Base-by-base conservation (phyloP, 2,888 invertebrate genomes). In the Eupithecia exiguata region DNA sequence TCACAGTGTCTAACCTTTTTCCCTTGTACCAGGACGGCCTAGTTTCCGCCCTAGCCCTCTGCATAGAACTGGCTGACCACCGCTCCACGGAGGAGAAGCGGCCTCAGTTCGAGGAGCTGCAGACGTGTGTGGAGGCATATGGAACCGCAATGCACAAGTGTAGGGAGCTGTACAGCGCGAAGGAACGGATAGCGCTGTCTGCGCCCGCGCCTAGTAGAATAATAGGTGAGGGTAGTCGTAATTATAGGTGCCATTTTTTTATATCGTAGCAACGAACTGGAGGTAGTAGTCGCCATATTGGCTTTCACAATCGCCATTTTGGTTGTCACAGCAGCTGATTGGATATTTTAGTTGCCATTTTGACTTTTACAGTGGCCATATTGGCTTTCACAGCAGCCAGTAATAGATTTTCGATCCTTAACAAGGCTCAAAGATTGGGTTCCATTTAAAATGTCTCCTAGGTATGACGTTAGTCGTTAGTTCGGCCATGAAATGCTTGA, bases 141-240 rank as follows among this genome's bases (percentile, higher is more conserved):
- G 86, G 87, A 35, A 84, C 82, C 0, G 92, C 92, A 5, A 87
- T 92, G 87, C 86, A 85, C 14, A 84, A 86, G 58, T 92, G 91
- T 67, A 82, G 82, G 14, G 85, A 88, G 62, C 78, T 84, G 43
- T 91, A 91, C 79, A 77, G 81, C 14, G 82, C 81, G n/a, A 82
- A 75, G n/a, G 90, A 89, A 70, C 84, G 81, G 73, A 86, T 89
- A 74, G 84, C 88, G 43, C 85, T 92, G 79, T 84, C 88, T 0
- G 85, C 87, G 68, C 93, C 94, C 1, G 89, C 91, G 77, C 92
- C 93, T 0, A 86, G 88, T 80, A 88, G 91, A 76, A 92, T 94
- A 81, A 90, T 92, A 78, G 91, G 94, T 94, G 40, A 89, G 89
- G 78, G n/a, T 21, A 49, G 18, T 49, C n/a, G 6, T n/a, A 49